Percentiles rank a stretch among this genome's conserved stretches.
These are phyloP conservation scores for Hemibagrus guttatus DNA, from an alignment of 2,797 vertebrate species.

Conservation along the genomic window DNA sequence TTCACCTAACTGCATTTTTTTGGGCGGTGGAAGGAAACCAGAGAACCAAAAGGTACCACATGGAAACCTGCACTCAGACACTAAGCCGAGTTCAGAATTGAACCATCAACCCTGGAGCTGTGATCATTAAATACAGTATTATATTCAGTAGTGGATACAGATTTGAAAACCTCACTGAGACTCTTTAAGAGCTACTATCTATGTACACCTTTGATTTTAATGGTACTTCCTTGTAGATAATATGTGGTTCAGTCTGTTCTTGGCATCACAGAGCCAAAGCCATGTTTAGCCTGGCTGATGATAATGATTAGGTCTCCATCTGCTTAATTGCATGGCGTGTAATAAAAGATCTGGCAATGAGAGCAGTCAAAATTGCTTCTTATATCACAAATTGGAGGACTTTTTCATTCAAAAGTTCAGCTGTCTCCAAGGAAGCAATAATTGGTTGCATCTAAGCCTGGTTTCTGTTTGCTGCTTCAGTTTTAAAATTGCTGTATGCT, in stretches of 20 bases:
- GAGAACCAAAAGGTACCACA: not conserved
- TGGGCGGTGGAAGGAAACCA: not conserved
- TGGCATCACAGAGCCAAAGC: not conserved
- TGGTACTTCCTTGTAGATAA: not conserved
- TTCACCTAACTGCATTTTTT: not conserved
- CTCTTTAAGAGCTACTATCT: not conserved
- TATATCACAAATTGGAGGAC: not conserved
- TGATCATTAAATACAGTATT: not conserved
- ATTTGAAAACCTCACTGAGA: not conserved
- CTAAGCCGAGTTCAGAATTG: not conserved
- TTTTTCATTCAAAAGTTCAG: slow-evolving; percentile 17
- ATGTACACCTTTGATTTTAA: not conserved
- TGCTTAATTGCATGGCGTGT: not conserved
- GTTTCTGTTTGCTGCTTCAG: slow-evolving; percentile 8
- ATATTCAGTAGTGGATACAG: not conserved
- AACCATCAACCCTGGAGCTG: not conserved
- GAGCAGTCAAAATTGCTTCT: not conserved
- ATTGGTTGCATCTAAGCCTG: slow-evolving; percentile 10
- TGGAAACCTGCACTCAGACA: not conserved
- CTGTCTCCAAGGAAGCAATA: not conserved
- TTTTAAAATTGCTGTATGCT: slow-evolving; percentile 14
- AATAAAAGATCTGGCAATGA: not conserved
- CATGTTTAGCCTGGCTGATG: slow-evolving; percentile 27
- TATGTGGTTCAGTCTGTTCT: not conserved
- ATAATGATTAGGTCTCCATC: slow-evolving; percentile 28